Evolutionary conservation across 2,888 invertebrate genomes (phyloP).

Genomic region (Therioaphis trifolii): DNA sequence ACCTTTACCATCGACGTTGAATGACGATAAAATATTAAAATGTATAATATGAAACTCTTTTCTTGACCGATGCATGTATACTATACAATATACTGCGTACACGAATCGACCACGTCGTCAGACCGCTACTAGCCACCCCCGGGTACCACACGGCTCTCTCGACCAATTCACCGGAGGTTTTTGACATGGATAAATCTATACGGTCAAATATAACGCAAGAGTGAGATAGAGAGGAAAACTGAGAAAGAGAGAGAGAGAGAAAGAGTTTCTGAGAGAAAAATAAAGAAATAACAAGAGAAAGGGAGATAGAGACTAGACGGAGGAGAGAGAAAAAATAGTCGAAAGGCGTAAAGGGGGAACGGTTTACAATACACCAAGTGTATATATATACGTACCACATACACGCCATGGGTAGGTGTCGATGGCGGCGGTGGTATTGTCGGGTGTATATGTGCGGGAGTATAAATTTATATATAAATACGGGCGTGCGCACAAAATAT

Average conservation of each 20-base stretch:
- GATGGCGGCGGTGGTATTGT: background rate
- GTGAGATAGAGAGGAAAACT: too few relatives aligned
- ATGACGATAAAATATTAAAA: too few relatives aligned
- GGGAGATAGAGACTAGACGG: too few relatives aligned
- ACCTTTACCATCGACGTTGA: too few relatives aligned
- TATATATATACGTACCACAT: background rate
- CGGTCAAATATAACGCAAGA: too few relatives aligned
- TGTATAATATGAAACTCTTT: background rate
- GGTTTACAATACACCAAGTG: conserved; percentile 17
- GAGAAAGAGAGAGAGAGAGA: background rate
- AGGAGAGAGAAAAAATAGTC: too few relatives aligned
- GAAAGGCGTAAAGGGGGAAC: conserved; percentile 36
- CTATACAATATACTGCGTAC: too few relatives aligned
- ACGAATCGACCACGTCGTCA: background rate
- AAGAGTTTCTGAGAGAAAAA: too few relatives aligned
- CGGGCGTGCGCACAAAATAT: conserved; percentile 22
- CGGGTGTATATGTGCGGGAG: background rate
- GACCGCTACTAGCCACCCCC: background rate
- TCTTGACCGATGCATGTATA: background rate
- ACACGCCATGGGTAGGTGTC: background rate
- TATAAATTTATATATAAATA: conserved; percentile 5
- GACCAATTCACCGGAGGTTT: conserved; percentile 7
- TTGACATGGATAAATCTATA: conserved; percentile 45
- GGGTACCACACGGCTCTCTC: background rate
- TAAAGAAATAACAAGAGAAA: too few relatives aligned